phyloP scores from a whole-genome alignment of 1,140 invertebrate genomes.

The Hyphantria cunea region DNA sequence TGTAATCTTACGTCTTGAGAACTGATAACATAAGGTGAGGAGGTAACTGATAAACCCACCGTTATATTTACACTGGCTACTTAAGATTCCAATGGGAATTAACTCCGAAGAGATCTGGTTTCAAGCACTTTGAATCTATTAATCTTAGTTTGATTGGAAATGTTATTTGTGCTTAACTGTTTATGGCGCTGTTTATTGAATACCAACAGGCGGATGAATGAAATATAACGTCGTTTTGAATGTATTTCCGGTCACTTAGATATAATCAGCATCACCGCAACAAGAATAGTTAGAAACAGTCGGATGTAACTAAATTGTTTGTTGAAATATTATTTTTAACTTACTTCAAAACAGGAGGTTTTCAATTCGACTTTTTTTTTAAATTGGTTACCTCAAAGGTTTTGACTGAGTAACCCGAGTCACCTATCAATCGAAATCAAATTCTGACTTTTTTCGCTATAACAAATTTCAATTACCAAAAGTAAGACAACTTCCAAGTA shows the following conservation, averaged over 20 bases:
- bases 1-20: slow-evolving; percentile 23
- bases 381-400: too few species aligned
- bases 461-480: too few species aligned
- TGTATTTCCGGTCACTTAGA: not conserved
- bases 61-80: slow-evolving; percentile 28
- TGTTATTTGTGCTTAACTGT: slow-evolving; percentile 11
- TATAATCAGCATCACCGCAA: too few species aligned
- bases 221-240: not conserved
- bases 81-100: slow-evolving; percentile 24
- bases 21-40: slow-evolving; percentile 17
- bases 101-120: slow-evolving; percentile 19
- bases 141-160: slow-evolving; percentile 22
- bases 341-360: too few species aligned
- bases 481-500: too few species aligned
- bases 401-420: too few species aligned
- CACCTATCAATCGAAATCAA: too few species aligned
- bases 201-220: not conserved
- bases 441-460: too few species aligned
- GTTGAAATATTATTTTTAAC: too few species aligned
- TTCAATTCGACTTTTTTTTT: too few species aligned
- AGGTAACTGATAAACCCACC: slow-evolving; percentile 32
- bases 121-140: slow-evolving; percentile 18
- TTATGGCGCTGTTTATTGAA: slow-evolving; percentile 5
- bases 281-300: too few species aligned
- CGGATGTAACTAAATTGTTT: too few species aligned